Conservation (phyloP, 2,888 invertebrate species). For the Drosophila silvestris region DNA sequence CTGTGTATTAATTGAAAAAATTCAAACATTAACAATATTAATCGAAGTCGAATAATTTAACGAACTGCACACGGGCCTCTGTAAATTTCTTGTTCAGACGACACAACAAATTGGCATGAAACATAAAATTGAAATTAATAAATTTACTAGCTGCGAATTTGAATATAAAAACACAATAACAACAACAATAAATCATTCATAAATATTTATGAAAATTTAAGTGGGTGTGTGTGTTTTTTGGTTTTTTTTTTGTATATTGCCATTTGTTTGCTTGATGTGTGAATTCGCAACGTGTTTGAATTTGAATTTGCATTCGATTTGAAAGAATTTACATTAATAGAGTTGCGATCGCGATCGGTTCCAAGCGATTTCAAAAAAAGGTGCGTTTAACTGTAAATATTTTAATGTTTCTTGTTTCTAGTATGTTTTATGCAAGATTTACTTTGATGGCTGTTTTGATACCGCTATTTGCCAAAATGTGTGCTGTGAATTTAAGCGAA, state of each 20-base stretch:
- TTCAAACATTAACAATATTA: slow-evolving; percentile 40
- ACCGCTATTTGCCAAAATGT: slow-evolving; percentile 27
- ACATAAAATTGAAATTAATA: slow-evolving; percentile 28
- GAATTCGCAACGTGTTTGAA: slow-evolving; percentile 14
- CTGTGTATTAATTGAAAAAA: slow-evolving; percentile 30
- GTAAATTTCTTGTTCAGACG: slow-evolving; percentile 3
- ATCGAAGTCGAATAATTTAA: slow-evolving; percentile 13
- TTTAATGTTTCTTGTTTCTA: background rate
- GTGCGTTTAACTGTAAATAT: slow-evolving; percentile 35
- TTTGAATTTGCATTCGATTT: slow-evolving; percentile 28
- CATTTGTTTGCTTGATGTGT: slow-evolving; percentile 10
- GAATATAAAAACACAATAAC: slow-evolving; percentile 20
- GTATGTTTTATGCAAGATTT: background rate
- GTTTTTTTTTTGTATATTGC: background rate
- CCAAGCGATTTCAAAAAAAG: slow-evolving; percentile 26
- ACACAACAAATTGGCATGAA: slow-evolving; percentile 32
- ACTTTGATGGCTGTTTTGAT: slow-evolving; percentile 27
- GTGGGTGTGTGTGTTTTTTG: slow-evolving; percentile 25
- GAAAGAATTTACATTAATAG: slow-evolving; percentile 32
- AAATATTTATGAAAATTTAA: slow-evolving; percentile 31
- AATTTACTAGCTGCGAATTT: slow-evolving; percentile 41
- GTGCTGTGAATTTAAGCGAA: background rate
- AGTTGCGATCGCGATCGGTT: slow-evolving; percentile 12
- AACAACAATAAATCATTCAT: slow-evolving; percentile 24
- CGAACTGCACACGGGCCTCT: slow-evolving; percentile 23